A percentile compares a stretch with the other conserved stretches of the same genome.
Evolutionary conservation across 2,113 vertebrate genomes (phyloP).

Genomic region (Grammomys surdaster): DNA sequence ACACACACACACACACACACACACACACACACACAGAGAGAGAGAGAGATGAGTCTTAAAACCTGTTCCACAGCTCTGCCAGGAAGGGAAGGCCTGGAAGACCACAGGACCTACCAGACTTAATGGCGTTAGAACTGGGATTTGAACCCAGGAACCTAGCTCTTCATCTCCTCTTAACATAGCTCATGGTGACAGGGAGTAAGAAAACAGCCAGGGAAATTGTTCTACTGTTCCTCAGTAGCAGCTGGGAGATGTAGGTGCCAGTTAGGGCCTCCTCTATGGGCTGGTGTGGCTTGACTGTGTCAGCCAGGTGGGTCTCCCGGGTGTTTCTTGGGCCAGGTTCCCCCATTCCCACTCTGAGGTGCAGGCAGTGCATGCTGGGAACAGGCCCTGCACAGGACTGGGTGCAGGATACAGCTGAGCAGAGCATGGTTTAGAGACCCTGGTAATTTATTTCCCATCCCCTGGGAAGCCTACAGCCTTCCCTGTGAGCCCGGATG

Average conservation of each 20-base stretch:
- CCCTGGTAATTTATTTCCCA: background rate
- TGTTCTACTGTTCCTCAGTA: background rate
- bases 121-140: background rate
- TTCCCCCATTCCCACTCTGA: background rate
- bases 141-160: background rate
- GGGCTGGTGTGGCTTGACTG: rapidly evolving
- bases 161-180: rapidly evolving
- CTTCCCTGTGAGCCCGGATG: background rate
- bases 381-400: background rate
- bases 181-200: background rate
- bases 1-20: background rate
- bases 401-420: background rate
- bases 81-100: background rate
- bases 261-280: background rate
- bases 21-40: background rate
- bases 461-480: background rate
- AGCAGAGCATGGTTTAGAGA: background rate
- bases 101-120: rapidly evolving
- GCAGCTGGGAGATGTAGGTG: background rate
- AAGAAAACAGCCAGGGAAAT: rapidly evolving
- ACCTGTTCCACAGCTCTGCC: background rate
- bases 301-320: background rate
- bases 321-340: background rate
- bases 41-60: background rate
- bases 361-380: background rate